Evolutionary conservation across 1,140 invertebrate genomes (phyloP).

Genomic region (Drosophila nigrodunni): DNA sequence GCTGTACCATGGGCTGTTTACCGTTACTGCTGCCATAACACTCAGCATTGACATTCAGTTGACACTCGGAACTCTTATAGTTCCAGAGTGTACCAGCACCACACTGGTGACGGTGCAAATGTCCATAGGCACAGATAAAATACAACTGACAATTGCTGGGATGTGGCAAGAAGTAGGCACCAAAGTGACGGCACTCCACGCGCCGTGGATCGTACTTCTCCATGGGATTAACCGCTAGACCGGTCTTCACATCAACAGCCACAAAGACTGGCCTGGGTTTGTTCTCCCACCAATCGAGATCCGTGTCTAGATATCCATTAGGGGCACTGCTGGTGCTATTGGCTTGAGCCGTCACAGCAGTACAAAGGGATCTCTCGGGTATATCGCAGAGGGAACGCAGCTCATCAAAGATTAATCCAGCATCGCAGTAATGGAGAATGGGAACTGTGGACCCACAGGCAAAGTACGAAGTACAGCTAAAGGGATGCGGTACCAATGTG

Average conservation of each 20-base stretch:
- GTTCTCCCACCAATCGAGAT: conserved; percentile 50
- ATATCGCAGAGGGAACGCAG: conserved; percentile 45
- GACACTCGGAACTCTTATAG: conserved; percentile 63
- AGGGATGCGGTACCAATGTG: conserved; percentile 58
- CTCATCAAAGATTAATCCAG: conserved; percentile 61
- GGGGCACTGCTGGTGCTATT: not conserved
- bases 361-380: conserved; percentile 57
- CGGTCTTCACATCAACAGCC: conserved; percentile 67
- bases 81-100: conserved; percentile 70
- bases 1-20: not conserved
- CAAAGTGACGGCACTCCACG: conserved; percentile 71
- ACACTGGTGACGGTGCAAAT: conserved; percentile 72
- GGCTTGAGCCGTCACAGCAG: not conserved
- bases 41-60: conserved; percentile 46
- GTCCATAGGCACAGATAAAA: conserved; percentile 75
- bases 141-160: conserved; percentile 68
- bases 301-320: not conserved
- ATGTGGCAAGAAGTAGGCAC: conserved; percentile 79
- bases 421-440: conserved; percentile 51
- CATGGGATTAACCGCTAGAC: conserved; percentile 62
- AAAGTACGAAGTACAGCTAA: conserved; percentile 69
- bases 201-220: conserved; percentile 67
- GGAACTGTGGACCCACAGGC: conserved; percentile 54
- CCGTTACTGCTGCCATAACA: conserved; percentile 48
- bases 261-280: conserved; percentile 59